These are phyloP conservation scores for Spatulosminthurus flaviceps DNA, from an alignment of 2,888 invertebrate species.

Conservation along the genomic window DNA sequence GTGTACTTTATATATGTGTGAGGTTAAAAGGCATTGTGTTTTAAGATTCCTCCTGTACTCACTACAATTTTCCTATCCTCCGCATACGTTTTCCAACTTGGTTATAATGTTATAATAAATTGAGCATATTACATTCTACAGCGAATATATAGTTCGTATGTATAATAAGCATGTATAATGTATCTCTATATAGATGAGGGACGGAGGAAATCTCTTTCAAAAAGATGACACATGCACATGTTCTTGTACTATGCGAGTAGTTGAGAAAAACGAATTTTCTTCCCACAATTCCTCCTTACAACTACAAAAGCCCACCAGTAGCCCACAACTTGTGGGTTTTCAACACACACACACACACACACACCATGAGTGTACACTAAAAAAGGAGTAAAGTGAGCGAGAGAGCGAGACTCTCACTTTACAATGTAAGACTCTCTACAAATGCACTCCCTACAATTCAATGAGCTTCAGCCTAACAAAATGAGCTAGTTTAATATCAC, in stretches of 20 bases:
- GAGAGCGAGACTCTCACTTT: too few relatives aligned
- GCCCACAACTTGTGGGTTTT: neutral
- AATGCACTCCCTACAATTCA: neutral
- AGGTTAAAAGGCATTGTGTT: too few relatives aligned
- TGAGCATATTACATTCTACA: too few relatives aligned
- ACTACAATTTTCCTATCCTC: too few relatives aligned
- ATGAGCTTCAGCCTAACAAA: neutral
- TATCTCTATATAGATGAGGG: too few relatives aligned
- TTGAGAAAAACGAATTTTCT: conserved; percentile 4
- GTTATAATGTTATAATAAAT: too few relatives aligned
- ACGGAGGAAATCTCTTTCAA: neutral
- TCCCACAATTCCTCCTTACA: neutral
- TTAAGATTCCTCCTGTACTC: too few relatives aligned
- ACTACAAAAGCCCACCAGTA: neutral
- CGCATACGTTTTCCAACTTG: too few relatives aligned
- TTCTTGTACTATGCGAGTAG: too few relatives aligned
- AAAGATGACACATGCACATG: conserved; percentile 18
- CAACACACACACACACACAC: neutral
- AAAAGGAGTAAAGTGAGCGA: neutral
- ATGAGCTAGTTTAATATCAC: conserved; percentile 13
- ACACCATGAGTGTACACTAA: neutral
- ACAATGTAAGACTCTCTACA: neutral
- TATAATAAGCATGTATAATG: too few relatives aligned
- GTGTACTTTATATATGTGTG: too few relatives aligned
- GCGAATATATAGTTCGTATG: too few relatives aligned